A percentile compares a stretch with the other conserved stretches of the same genome.
Conservation (phyloP, 2,888 invertebrate species). For the Idaea biselata region DNA sequence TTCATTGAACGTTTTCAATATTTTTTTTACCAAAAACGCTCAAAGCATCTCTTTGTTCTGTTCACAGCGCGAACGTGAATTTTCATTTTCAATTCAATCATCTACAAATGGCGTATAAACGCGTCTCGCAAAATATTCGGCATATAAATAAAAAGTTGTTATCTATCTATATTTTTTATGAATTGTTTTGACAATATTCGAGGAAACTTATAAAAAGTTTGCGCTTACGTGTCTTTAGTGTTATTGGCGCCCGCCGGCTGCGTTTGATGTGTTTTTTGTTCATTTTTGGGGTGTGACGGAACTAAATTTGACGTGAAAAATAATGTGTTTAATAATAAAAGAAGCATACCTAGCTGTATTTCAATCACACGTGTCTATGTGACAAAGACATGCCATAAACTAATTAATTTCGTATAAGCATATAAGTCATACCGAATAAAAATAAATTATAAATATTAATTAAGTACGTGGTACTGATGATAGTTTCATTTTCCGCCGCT, state of each 20-base stretch:
- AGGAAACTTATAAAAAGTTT: slow-evolving; percentile 26
- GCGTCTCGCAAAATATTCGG: not conserved
- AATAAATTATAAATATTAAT: too few relatives aligned
- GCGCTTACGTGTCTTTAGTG: slow-evolving; percentile 45
- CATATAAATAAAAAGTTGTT: not conserved
- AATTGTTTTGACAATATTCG: slow-evolving; percentile 32
- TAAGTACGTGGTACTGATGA: too few relatives aligned
- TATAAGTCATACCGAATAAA: too few relatives aligned
- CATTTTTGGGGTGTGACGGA: slow-evolving; percentile 3
- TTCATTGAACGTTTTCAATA: not conserved
- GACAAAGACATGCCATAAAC: not conserved
- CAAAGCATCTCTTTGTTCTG: not conserved
- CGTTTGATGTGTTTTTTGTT: slow-evolving; percentile 40
- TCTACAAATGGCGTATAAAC: not conserved
- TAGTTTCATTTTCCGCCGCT: too few relatives aligned
- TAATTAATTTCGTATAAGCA: too few relatives aligned
- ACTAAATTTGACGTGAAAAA: not conserved
- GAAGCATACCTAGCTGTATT: slow-evolving; percentile 22
- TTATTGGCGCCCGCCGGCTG: slow-evolving; percentile 52
- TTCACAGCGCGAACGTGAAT: not conserved
- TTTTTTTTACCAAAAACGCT: not conserved
- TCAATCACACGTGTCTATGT: slow-evolving; percentile 11
- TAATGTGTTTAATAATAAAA: not conserved
- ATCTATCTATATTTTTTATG: slow-evolving; percentile 1
- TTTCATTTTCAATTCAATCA: not conserved